A percentile compares a stretch with the other conserved stretches of the same genome.
Evolutionary conservation across 2,113 vertebrate genomes (phyloP).

Genomic region (Mesembrinibis cayennensis): DNA sequence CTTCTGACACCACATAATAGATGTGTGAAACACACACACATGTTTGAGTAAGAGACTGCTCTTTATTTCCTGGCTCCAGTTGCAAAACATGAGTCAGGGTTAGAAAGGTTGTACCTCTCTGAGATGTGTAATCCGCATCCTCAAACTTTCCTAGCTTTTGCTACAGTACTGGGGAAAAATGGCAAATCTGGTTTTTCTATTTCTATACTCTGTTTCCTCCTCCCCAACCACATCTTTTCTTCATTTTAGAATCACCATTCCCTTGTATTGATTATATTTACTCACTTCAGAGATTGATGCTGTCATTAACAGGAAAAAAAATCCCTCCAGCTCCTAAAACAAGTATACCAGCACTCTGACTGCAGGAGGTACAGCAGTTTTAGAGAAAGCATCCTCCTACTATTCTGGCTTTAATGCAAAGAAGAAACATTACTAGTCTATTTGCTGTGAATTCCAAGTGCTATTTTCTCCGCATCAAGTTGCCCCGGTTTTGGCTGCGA

Average conservation of each 20-base stretch:
- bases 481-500: too few relatives aligned
- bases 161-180: background rate
- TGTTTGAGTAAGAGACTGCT: conserved; percentile 42
- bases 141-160: background rate
- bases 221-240: background rate
- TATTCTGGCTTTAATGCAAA: background rate
- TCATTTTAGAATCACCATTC: background rate
- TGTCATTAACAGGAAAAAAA: background rate
- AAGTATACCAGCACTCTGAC: background rate
- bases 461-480: background rate
- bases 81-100: conserved; percentile 46
- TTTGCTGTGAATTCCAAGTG: background rate
- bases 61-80: conserved; percentile 48
- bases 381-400: background rate
- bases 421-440: background rate
- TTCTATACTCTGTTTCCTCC: background rate
- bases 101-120: conserved; percentile 37
- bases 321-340: background rate
- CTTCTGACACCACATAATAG: conserved; percentile 62
- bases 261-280: background rate
- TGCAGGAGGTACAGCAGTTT: background rate
- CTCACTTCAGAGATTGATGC: background rate
- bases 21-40: conserved; percentile 56
- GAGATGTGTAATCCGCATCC: background rate
- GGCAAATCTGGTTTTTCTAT: background rate